These are phyloP conservation scores for Macrostomum lignano DNA, from an alignment of 1,140 invertebrate species.

Conservation along the genomic window DNA sequence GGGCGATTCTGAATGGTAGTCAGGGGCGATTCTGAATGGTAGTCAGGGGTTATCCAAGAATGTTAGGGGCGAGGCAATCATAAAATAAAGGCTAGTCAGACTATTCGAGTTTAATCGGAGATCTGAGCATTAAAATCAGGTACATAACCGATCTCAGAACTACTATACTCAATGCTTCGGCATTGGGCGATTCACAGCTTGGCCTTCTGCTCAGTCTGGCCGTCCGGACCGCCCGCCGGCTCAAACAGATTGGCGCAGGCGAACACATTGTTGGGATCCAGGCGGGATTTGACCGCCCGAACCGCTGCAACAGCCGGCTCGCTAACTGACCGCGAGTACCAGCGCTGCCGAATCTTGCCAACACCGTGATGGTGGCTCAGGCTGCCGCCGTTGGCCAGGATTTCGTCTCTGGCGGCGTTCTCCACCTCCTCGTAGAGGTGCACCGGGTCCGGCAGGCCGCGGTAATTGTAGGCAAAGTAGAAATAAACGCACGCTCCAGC, in stretches of 20 bases:
- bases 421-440: conserved; percentile 46
- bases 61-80: too few relatives aligned
- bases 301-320: conserved; percentile 42
- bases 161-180: too few relatives aligned
- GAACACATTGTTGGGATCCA: conserved; percentile 81
- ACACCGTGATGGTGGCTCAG: conserved; percentile 86
- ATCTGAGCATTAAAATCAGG: too few relatives aligned
- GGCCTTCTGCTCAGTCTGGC: too few relatives aligned
- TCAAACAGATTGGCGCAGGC: conserved; percentile 44
- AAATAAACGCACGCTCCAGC: conserved; percentile 87
- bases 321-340: conserved; percentile 47
- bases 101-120: too few relatives aligned
- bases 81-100: too few relatives aligned
- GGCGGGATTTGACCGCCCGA: conserved; percentile 45
- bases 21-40: too few relatives aligned
- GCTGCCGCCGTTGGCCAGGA: conserved; percentile 58
- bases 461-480: conserved; percentile 70
- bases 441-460: conserved; percentile 40
- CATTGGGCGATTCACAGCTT: too few relatives aligned
- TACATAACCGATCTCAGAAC: too few relatives aligned
- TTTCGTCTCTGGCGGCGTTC: conserved; percentile 52
- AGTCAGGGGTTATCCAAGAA: too few relatives aligned
- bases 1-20: too few relatives aligned
- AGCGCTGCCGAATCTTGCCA: conserved; percentile 60
- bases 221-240: too few relatives aligned